phyloP scores from a whole-genome alignment of 2,888 invertebrate species.

The Apamea sordens region DNA sequence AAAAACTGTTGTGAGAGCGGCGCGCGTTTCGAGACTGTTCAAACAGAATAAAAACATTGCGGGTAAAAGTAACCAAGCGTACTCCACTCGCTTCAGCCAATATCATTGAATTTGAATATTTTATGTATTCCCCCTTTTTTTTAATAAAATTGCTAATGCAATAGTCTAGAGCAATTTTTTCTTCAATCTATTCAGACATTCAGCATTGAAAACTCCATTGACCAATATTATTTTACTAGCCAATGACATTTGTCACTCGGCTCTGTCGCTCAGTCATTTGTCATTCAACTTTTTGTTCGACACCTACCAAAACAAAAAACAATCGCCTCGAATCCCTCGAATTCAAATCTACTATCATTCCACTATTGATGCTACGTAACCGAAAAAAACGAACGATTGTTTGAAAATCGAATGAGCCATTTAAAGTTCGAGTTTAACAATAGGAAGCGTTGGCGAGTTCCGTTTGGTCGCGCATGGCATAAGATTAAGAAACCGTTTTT shows the following conservation, averaged over 20 bases:
- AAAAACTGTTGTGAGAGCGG: conserved; percentile 12
- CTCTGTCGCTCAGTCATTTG: conserved; percentile 9
- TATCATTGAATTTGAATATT: conserved; percentile 52
- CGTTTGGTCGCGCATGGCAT: conserved; percentile 80
- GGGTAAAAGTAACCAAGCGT: conserved; percentile 21
- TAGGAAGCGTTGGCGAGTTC: conserved; percentile 82
- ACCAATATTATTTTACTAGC: conserved; percentile 7
- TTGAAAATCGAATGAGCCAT: conserved; percentile 61
- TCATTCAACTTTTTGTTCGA: neutral
- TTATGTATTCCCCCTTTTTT: conserved; percentile 32
- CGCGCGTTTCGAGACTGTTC: conserved; percentile 15
- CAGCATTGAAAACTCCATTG: neutral
- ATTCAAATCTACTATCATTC: conserved; percentile 27
- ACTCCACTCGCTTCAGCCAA: conserved; percentile 6
- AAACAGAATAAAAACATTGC: conserved; percentile 41
- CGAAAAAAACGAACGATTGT: conserved; percentile 46
- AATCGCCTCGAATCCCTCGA: conserved; percentile 18
- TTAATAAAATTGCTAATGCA: conserved; percentile 20
- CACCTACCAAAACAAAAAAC: conserved; percentile 8
- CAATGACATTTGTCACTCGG: conserved; percentile 2
- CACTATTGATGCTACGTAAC: conserved; percentile 18
- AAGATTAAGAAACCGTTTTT: conserved; percentile 82
- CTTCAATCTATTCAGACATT: neutral
- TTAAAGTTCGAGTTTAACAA: conserved; percentile 70
- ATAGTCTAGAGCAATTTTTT: neutral